Base-by-base conservation (phyloP, 2,797 vertebrate genomes). In the Echeneis naucrates region DNA sequence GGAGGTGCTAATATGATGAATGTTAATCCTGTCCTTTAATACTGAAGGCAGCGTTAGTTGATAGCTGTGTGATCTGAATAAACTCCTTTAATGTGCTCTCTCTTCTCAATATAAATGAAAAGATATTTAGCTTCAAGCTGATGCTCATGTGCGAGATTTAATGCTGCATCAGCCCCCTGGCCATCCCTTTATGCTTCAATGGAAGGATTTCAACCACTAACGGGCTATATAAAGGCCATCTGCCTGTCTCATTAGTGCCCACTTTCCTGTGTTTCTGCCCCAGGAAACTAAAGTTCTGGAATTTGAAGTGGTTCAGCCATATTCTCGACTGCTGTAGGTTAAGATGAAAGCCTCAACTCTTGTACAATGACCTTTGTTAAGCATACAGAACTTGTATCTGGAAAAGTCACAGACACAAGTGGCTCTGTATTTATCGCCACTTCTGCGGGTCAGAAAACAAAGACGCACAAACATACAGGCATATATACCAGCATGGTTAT, bases 221-320 rank as follows among this genome's bases (percentile, higher is more conserved):
- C 86, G 82, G 78, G 75, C 83, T 68, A 64, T 71, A 80, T 74
- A 87, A 89, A 86, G 87, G 80, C 87, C 89, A 91, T 85, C 90
- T 90, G 91, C 79, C 65, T 68, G 51, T 81, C 88, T 85, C 74
- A 82, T 87, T 88, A 85, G 72, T 64, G 66, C 72, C 73, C 55
- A 73, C 67, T 78, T 73, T 50, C 40, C 69, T 42, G 44, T 67
- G 67, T 72, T 80, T 86, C 52, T 55, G 53, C 58, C 80, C 64
- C 67, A n/a, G 53, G 81, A 84, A 81, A 65, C 83, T 83, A 57
- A 86, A 83, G 76, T 63, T 83, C 72, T 77, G 26, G 51, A 67
- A 32, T 52, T 27, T 71, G 54, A 83, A 61, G 84, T 72, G 54
- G 35, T 42, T 44, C 50, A 32, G 32, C 11, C 5, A 65, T 60